Percentiles rank a stretch among this genome's conserved stretches.
Conservation (phyloP, 1,140 invertebrate genomes). For the Bombyx mandarina region DNA sequence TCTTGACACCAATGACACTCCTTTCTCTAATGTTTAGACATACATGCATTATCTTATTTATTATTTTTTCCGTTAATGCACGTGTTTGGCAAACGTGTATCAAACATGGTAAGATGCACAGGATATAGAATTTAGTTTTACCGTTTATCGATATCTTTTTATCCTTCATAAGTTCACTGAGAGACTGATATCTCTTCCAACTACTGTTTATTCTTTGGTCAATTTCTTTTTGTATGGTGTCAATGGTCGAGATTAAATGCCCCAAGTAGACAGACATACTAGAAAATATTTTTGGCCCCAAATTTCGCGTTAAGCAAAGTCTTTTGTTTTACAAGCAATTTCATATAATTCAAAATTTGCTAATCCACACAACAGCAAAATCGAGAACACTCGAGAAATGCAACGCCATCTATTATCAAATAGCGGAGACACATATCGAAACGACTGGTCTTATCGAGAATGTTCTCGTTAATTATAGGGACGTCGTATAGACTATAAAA, state of each 20-base stretch:
- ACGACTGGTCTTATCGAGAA: no score
- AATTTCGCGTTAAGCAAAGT: no score
- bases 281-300: no score
- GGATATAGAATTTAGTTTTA: conserved; percentile 19
- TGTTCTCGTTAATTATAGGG: no score
- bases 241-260: conserved; percentile 3
- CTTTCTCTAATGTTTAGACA: conserved; percentile 20
- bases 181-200: conserved; percentile 25
- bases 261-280: conserved; percentile 6
- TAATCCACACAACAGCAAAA: no score
- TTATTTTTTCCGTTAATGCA: conserved; percentile 12
- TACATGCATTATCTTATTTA: conserved; percentile 11
- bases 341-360: no score
- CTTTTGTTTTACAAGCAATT: no score
- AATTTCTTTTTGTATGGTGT: conserved; percentile 22
- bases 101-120: conserved; percentile 19
- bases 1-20: conserved; percentile 12
- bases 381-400: no score
- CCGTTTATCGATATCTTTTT: conserved; percentile 16
- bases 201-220: conserved; percentile 19
- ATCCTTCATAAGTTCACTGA: conserved; percentile 22
- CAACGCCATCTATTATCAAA: no score
- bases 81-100: conserved; percentile 22
- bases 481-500: no score
- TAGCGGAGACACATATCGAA: no score